Evolutionary conservation across 1,140 invertebrate genomes (phyloP).

Genomic region (Drosophila quadrilineata): DNA sequence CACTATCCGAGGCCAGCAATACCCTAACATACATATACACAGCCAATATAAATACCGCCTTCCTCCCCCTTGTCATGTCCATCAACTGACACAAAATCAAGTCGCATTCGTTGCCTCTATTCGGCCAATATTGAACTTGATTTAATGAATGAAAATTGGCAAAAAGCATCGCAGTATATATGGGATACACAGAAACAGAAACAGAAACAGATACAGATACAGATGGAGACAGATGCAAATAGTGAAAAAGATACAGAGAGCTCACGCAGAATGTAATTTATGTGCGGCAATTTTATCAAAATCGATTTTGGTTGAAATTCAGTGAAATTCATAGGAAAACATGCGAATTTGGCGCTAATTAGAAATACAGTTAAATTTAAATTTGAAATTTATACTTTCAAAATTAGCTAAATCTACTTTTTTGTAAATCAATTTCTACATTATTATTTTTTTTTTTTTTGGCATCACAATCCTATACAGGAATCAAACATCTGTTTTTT

Average conservation of each 20-base stretch:
- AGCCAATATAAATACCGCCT: not conserved
- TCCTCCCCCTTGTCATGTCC: not conserved
- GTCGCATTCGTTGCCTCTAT: constrained; percentile 48
- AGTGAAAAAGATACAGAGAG: not conserved
- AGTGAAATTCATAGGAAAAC: not conserved
- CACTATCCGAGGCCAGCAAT: constrained; percentile 16
- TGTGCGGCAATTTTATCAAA: constrained; percentile 9
- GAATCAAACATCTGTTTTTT: constrained; percentile 7
- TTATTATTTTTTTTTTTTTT: not conserved
- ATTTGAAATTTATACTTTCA: not conserved
- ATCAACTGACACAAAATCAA: constrained; percentile 33
- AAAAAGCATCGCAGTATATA: constrained; percentile 38
- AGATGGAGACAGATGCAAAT: not conserved
- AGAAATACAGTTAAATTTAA: not conserved
- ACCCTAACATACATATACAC: too few species aligned
- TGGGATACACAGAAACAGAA: not conserved
- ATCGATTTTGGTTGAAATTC: constrained; percentile 29
- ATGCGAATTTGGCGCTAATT: constrained; percentile 1
- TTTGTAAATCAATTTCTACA: too few species aligned
- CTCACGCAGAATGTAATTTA: constrained; percentile 28
- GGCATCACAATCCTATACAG: not conserved
- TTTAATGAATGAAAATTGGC: constrained; percentile 77
- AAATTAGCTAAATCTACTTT: too few species aligned
- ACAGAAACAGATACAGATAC: not conserved
- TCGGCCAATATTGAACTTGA: constrained; percentile 79